Base-by-base conservation (phyloP, 2,888 invertebrate species). In the Leptinotarsa haldemani region DNA sequence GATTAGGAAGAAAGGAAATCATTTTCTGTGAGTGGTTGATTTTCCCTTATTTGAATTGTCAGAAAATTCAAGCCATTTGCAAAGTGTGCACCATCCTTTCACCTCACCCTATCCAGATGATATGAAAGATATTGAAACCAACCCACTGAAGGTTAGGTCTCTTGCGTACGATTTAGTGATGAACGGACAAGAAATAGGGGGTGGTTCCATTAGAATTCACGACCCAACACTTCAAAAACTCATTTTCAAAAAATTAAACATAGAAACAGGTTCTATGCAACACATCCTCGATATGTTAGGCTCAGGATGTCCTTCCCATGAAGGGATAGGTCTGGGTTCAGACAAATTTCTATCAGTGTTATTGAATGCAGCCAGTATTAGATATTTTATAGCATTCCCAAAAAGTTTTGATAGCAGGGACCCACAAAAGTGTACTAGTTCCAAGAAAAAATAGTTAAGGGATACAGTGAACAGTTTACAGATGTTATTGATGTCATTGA, bases 361-460 rank as follows among this genome's bases (percentile, higher is more conserved):
- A 69, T 94, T 95, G 82, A 90, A 92, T 61, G 90, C 94, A 0
- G 89, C 91, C 52, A 94, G 94, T 76, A 98, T 99, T 81, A 91
- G 97, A 80, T 98, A 97, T 88, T 98, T 99, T 0, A 99, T 99
- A 82, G 99, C 99, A 18, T 99, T 99, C 87, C 99, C 99, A 4
- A 99, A 99, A 89, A 94, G 94, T 0, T 90, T 94, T 77, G 95
- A 97, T 82, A 98, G 99, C 0, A 92, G 92, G 81, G 98, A 99
- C 88, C 92, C 94, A 1, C 91, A 82, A 85, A 80, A 83, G 81
- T 72, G 73, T 78, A 50, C 56, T 25, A 73, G 65, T 53, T 68
- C 71, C 48, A 74, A 71, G 61, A 66, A 71, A 30, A 69, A 65
- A 66, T 66, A 69, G n/a, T 71, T 46, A 50, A 69, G 63, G 22